Conservation (phyloP, 2,113 vertebrate genomes). For the Turnix velox region DNA sequence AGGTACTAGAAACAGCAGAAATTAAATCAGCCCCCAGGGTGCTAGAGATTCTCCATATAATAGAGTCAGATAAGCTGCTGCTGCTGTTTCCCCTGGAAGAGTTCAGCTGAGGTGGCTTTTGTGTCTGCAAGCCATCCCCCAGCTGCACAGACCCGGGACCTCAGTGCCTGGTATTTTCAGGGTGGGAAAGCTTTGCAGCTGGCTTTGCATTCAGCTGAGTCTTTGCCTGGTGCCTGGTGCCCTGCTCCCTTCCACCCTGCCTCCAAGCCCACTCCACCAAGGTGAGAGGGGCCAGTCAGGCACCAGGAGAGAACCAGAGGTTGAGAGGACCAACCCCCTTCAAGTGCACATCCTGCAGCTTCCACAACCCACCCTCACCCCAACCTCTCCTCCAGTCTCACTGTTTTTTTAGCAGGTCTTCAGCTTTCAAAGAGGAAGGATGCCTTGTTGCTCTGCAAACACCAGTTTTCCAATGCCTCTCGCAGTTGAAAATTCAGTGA, state of each 20-base stretch:
- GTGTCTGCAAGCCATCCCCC: background rate
- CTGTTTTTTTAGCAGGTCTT: background rate
- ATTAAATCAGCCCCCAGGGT: background rate
- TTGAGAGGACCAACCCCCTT: rapidly evolving
- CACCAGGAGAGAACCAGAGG: rapidly evolving
- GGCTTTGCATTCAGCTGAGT: background rate
- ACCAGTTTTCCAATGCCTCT: background rate
- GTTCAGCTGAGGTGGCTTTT: background rate
- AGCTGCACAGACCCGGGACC: background rate
- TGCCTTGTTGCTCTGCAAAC: background rate
- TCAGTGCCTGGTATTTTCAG: background rate
- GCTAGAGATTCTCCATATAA: background rate
- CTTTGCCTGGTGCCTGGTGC: background rate
- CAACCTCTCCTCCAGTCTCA: background rate
- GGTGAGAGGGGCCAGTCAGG: background rate
- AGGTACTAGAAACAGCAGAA: background rate
- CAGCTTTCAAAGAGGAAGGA: background rate
- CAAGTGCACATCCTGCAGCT: background rate
- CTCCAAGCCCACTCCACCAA: rapidly evolving
- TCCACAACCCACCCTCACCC: background rate
- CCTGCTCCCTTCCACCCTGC: background rate
- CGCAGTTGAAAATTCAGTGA: background rate
- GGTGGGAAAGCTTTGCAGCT: background rate
- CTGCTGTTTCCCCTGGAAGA: background rate
- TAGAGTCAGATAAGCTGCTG: rapidly evolving